Evolutionary conservation across 2,797 vertebrate species (phyloP).

Genomic region (Gastrophryne carolinensis): DNA sequence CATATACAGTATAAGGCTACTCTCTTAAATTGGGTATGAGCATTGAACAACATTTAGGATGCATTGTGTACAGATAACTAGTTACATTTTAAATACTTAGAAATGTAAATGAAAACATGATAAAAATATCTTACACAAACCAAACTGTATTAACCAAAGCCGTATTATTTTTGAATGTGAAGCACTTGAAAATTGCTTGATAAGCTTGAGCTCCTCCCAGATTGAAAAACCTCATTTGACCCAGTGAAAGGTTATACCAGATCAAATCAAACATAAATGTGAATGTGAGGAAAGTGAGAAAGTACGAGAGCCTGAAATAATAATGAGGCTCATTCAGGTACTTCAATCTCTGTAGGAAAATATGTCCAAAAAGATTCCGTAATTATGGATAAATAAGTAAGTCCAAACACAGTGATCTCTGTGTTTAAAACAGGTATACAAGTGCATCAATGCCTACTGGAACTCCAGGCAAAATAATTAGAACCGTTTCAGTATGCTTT

Average conservation of each 20-base stretch:
- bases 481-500: too few relatives aligned
- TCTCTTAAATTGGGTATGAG: too few relatives aligned
- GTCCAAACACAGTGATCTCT: constrained; percentile 41
- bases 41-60: too few relatives aligned
- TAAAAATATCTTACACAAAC: too few relatives aligned
- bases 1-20: too few relatives aligned
- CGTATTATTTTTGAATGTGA: too few relatives aligned
- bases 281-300: constrained; percentile 29
- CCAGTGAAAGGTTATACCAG: constrained; percentile 16
- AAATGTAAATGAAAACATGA: too few relatives aligned
- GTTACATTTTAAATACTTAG: too few relatives aligned
- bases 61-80: too few relatives aligned
- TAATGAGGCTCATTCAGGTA: constrained; percentile 29
- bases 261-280: constrained; percentile 37
- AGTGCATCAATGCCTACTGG: neutral
- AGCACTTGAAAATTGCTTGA: too few relatives aligned
- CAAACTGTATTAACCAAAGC: too few relatives aligned
- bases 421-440: constrained; percentile 10
- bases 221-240: constrained; percentile 6
- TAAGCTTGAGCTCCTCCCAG: neutral
- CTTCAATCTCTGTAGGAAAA: neutral
- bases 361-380: constrained; percentile 47
- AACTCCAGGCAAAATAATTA: too few relatives aligned
- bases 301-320: neutral
- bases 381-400: constrained; percentile 57